Evolutionary conservation across 2,888 invertebrate species (phyloP).

Genomic region (Endomychus coccineus): DNA sequence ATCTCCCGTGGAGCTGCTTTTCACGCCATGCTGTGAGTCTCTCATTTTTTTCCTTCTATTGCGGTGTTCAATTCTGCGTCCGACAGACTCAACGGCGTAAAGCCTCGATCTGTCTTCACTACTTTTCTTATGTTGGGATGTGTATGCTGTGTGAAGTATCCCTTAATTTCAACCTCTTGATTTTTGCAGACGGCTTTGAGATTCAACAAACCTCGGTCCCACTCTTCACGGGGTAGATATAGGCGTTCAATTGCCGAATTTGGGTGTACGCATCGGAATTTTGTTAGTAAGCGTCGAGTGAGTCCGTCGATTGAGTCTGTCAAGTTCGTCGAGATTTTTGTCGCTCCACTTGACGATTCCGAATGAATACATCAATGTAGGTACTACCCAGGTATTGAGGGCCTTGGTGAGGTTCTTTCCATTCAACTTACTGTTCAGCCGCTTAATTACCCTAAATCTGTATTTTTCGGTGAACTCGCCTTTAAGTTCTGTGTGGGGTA

Average conservation of each 20-base stretch:
- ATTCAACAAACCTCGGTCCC: slow-evolving; percentile 14
- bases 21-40: no score
- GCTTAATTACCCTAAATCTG: slow-evolving; percentile 7
- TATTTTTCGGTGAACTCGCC: slow-evolving; percentile 7
- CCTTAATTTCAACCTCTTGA: no score
- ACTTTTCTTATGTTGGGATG: no score
- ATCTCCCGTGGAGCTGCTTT: no score
- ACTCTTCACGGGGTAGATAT: slow-evolving; percentile 11
- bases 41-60: no score
- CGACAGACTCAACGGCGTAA: no score
- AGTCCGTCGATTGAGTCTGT: slow-evolving; percentile 5
- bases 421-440: slow-evolving; percentile 10
- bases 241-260: slow-evolving; percentile 13
- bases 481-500: slow-evolving; percentile 3
- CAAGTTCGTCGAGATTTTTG: slow-evolving; percentile 7
- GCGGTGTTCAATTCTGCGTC: no score
- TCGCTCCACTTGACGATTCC: slow-evolving; percentile 13
- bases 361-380: slow-evolving; percentile 11
- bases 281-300: slow-evolving; percentile 8
- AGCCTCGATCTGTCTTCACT: no score
- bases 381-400: slow-evolving; percentile 15
- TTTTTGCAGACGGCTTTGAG: slow-evolving; percentile 5
- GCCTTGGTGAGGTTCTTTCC: slow-evolving; percentile 12
- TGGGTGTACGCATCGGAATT: no score
- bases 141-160: no score